phyloP scores from a whole-genome alignment of 1,140 invertebrate genomes.

The Gryon sp. region DNA sequence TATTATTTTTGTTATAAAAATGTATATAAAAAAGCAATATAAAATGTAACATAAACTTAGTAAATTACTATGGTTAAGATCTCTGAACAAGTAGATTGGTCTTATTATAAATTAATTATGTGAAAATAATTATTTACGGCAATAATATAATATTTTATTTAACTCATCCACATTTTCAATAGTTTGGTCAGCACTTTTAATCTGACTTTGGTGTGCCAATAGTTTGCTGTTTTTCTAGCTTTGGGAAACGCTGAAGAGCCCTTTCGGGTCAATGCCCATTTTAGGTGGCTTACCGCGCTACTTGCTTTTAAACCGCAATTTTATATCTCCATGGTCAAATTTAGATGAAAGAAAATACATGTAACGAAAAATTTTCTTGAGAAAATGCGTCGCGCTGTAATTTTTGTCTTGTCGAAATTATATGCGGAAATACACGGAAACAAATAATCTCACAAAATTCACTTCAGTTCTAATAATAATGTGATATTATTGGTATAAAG shows the following conservation, averaged over 20 bases:
- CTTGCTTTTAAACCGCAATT: slow-evolving; percentile 55
- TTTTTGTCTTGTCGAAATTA: slow-evolving; percentile 30
- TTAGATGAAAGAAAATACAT: slow-evolving; percentile 56
- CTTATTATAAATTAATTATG: not conserved
- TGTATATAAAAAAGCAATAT: too few species aligned
- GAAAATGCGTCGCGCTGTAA: slow-evolving; percentile 28
- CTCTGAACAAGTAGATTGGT: too few species aligned
- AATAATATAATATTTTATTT: slow-evolving; percentile 46
- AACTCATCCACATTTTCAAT: slow-evolving; percentile 19
- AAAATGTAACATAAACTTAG: too few species aligned
- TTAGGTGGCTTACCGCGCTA: slow-evolving; percentile 48
- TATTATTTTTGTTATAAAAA: too few species aligned
- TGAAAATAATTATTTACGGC: slow-evolving; percentile 4
- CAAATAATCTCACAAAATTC: too few species aligned
- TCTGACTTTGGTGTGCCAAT: slow-evolving; percentile 18
- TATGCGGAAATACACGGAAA: slow-evolving; percentile 4
- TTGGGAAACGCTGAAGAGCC: slow-evolving; percentile 59
- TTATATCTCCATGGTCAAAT: slow-evolving; percentile 58
- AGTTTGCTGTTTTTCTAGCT: slow-evolving; percentile 31
- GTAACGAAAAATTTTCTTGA: slow-evolving; percentile 37
- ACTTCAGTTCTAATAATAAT: too few species aligned
- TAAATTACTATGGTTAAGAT: too few species aligned
- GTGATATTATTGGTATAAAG: too few species aligned
- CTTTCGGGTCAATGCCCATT: slow-evolving; percentile 72
- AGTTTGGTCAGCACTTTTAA: slow-evolving; percentile 28